phyloP scores from a whole-genome alignment of 2,113 vertebrate species.

The Benitochromis conjunctus region DNA sequence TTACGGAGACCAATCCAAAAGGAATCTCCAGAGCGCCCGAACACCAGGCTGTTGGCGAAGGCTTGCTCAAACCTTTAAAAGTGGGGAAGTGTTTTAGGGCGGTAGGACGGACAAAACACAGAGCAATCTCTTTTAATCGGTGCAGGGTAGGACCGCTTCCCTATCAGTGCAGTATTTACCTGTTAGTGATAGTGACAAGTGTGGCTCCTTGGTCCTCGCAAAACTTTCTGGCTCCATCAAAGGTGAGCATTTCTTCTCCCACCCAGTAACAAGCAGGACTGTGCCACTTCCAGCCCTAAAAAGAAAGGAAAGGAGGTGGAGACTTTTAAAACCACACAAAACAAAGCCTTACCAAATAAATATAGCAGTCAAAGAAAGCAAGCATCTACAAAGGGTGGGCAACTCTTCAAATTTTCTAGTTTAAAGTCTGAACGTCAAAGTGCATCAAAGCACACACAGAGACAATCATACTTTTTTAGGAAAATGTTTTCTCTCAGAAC shows the following conservation, averaged over 20 bases:
- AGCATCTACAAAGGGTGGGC: neutral
- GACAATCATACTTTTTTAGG: neutral
- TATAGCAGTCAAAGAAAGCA: neutral
- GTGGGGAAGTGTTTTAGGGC: neutral
- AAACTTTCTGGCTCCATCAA: slow-evolving; percentile 79
- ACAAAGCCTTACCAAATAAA: neutral
- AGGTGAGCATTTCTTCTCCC: slow-evolving; percentile 81
- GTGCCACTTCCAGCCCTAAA: slow-evolving; percentile 96
- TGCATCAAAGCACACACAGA: neutral
- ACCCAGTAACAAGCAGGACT: slow-evolving; percentile 93
- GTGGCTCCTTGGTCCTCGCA: slow-evolving; percentile 78
- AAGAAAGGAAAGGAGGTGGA: neutral
- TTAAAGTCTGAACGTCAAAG: neutral
- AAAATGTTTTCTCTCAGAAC: neutral
- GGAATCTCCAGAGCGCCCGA: slow-evolving; percentile 79
- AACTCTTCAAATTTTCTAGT: neutral
- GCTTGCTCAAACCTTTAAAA: slow-evolving; percentile 89
- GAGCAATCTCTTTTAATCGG: neutral
- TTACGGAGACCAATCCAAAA: slow-evolving; percentile 90
- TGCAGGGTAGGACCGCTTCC: neutral
- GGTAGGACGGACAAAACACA: neutral
- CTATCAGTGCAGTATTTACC: slow-evolving; percentile 53
- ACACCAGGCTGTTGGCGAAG: slow-evolving; percentile 89
- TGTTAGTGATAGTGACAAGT: slow-evolving; percentile 86
- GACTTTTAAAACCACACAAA: neutral